Base-by-base conservation (phyloP, 2,888 invertebrate species). In the Lepidonotus clava region DNA sequence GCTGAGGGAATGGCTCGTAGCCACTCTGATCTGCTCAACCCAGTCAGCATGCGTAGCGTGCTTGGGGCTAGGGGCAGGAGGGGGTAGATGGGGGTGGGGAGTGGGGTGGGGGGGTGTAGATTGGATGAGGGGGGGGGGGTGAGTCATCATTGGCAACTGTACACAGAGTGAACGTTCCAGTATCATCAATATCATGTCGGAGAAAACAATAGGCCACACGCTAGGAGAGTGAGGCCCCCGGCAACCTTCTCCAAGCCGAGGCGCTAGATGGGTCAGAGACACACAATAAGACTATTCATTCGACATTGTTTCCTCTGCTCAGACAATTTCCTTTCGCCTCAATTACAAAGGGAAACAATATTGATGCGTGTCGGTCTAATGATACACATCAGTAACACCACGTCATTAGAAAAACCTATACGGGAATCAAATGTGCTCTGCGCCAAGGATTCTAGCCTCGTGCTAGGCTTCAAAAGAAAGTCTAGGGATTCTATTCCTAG, bases 121-220 rank as follows among this genome's bases (percentile, higher is more conserved):
- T 46, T 18, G 46, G 46, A 18, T 46, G 18, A 46, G 46, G 36
- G 71, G 4, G 28, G 21, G 36, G 38, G 71, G 36, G 71, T 71
- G 71, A 71, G 71, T 71, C 71, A 71, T 71, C 46, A 46, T 18
- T 46, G 34, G 38, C 38, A 38, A 14, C 8, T 11, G 71, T 1
- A 0, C 71, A 71, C 71, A 71, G 36, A 34, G 38, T 71, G 38
- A 71, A 71, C 38, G 71, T 34, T 6, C 71, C 71, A 71, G 71
- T 71, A 34, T 38, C 71, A 71, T 71, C 71, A 71, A 71, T 71
- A 71, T 71, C 71, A 71, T 71, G 71, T 71, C 71, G n/a, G n/a
- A 38, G 36, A 38, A 71, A 71, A 71, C 71, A 71, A 71, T 71
- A 71, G 71, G 71, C 36, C 34, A n/a, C n/a, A 11, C 21, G 71